Evolutionary conservation across 2,888 invertebrate species (phyloP).

Genomic region (Ophioninae sp.): DNA sequence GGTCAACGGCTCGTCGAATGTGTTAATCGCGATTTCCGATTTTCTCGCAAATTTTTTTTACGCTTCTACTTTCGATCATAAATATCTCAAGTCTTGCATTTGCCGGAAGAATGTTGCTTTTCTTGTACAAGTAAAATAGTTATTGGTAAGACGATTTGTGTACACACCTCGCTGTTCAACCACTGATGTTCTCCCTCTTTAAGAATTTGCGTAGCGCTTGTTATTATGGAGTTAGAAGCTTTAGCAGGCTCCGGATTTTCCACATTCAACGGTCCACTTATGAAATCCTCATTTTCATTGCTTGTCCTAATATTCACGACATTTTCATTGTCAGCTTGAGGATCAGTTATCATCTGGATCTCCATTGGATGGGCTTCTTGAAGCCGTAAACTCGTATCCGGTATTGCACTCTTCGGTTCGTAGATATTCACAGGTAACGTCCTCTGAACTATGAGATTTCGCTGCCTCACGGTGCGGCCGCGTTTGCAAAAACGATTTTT

Average conservation of each 20-base stretch:
- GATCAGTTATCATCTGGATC: slow-evolving; percentile 46
- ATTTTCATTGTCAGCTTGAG: slow-evolving; percentile 53
- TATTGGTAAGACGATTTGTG: not conserved
- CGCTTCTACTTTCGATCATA: too few relatives aligned
- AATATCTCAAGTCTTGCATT: too few relatives aligned
- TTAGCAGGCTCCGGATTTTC: slow-evolving; percentile 68
- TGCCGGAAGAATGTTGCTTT: too few relatives aligned
- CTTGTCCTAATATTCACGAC: slow-evolving; percentile 53
- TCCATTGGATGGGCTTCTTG: slow-evolving; percentile 63
- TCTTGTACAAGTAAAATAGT: not conserved
- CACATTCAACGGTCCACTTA: slow-evolving; percentile 41
- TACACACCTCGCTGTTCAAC: slow-evolving; percentile 87
- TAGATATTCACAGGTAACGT: slow-evolving; percentile 84
- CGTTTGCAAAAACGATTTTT: slow-evolving; percentile 81
- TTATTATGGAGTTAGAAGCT: slow-evolving; percentile 79
- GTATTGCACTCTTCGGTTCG: slow-evolving; percentile 35
- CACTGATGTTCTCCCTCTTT: slow-evolving; percentile 85
- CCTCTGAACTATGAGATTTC: slow-evolving; percentile 89
- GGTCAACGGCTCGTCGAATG: too few relatives aligned
- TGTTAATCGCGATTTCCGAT: too few relatives aligned
- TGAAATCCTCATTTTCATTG: slow-evolving; percentile 61
- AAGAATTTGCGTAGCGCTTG: slow-evolving; percentile 79
- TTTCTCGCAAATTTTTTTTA: too few relatives aligned
- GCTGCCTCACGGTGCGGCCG: slow-evolving; percentile 80
- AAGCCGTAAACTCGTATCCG: slow-evolving; percentile 23